Evolutionary conservation across 1,140 invertebrate genomes (phyloP).

Genomic region (Drosophila nigrodunni): DNA sequence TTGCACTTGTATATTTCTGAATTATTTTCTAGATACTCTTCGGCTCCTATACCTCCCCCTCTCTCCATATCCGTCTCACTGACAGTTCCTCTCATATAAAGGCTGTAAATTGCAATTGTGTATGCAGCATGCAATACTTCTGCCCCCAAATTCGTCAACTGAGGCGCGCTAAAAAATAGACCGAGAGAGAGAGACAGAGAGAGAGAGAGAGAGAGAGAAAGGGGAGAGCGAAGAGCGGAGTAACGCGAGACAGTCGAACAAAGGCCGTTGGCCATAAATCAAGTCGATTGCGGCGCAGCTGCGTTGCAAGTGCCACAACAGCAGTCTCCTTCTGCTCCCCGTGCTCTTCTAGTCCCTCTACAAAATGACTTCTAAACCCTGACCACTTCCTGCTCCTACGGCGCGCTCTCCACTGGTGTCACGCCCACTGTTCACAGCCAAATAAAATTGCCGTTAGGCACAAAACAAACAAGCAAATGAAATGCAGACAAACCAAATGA

Average conservation of each 20-base stretch:
- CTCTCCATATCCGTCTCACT: neutral
- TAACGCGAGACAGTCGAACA: constrained; percentile 1
- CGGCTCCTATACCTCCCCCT: neutral
- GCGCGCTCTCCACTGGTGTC: neutral
- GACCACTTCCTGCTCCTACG: neutral
- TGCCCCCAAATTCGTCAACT: neutral
- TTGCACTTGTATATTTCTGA: neutral
- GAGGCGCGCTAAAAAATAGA: neutral
- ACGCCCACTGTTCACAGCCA: constrained; percentile 26
- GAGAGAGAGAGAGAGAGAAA: neutral
- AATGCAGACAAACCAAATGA: constrained; percentile 28
- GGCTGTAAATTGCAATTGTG: constrained; percentile 4
- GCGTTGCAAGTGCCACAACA: constrained; percentile 9
- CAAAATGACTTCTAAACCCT: no score
- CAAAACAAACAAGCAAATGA: constrained; percentile 52
- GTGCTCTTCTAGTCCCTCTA: neutral
- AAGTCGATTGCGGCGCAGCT: constrained; percentile 27
- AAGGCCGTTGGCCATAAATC: constrained; percentile 60
- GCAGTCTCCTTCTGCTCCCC: neutral
- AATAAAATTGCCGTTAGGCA: constrained; percentile 47
- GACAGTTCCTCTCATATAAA: constrained; percentile 9
- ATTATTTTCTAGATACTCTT: no score
- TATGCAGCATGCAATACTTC: neutral
- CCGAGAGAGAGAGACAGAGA: neutral
- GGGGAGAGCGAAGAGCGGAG: neutral